Base-by-base conservation (phyloP, 2,888 invertebrate genomes). In the Choreutis nemorana region DNA sequence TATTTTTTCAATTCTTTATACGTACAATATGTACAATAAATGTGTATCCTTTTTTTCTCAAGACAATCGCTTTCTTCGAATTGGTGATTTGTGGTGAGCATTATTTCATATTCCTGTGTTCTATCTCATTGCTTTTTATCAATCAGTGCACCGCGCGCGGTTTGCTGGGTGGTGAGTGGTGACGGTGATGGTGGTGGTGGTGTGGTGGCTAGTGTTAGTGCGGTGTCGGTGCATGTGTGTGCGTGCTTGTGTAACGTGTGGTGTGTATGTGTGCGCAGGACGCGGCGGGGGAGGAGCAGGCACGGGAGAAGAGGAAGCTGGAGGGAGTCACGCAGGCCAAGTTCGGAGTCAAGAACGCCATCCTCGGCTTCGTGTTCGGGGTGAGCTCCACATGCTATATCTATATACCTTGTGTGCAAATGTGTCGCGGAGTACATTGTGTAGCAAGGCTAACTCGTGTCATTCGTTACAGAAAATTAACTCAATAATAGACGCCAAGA, bases 351-450 rank as follows among this genome's bases (percentile, higher is more conserved):
- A 88, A 90, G 65, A 90, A 90, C 65, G 90, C 90, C 28, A 81
- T 91, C 40, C 81, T 91, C 52, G 90, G 90, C 61, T 88, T 90
- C 65, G 88, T 91, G 20, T 91, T 91, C 61, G 88, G 90, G 71
- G 91, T 91, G 84, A 90, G 77, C 73, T 44, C 21, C 2, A 3
- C 14, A 13, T 23, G 10, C 5, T 7, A 10, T 7, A 13, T 4
- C 7, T 9, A 14, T 32, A 23, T 23, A 10, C 10, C 10, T 23
- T 23, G n/a, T 5, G 5, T 8, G 1, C 23, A 9, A 8, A 9
- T 23, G 9, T 1, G 9, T 2, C 2, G 7, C 10, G n/a, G 10
- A n/a, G 5, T 5, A 9, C 10, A 23, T 9, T 8, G 10, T 6
- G 18, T 6, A 18, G 18, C 5, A 5, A 6, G 18, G 8, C 18